These are phyloP conservation scores for Drosophila ercepeae DNA, from an alignment of 1,140 invertebrate species.

Conservation along the genomic window DNA sequence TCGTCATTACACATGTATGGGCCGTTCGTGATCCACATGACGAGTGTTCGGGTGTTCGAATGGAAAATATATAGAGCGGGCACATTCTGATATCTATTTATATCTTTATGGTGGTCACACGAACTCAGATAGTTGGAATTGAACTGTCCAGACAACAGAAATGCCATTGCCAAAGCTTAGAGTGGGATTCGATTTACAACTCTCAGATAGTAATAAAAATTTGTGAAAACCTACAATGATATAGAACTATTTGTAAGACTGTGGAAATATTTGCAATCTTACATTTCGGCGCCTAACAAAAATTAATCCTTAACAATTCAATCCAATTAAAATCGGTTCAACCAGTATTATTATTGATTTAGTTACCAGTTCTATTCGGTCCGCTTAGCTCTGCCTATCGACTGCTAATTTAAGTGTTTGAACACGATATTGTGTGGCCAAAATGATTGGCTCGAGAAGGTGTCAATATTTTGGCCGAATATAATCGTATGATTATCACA, in stretches of 20 bases:
- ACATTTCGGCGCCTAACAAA: background rate
- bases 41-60: slow-evolving; percentile 40
- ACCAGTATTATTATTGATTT: slow-evolving; percentile 1
- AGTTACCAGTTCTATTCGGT: slow-evolving; percentile 33
- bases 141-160: slow-evolving; percentile 17
- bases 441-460: slow-evolving; percentile 39
- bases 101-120: slow-evolving; percentile 39
- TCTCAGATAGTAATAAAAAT: background rate
- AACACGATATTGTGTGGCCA: slow-evolving; percentile 44
- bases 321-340: slow-evolving; percentile 23
- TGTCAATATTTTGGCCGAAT: slow-evolving; percentile 45
- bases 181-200: slow-evolving; percentile 1
- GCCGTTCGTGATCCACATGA: slow-evolving; percentile 59
- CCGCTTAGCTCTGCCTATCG: slow-evolving; percentile 14
- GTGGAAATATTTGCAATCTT: no score
- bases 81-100: slow-evolving; percentile 36
- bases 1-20: slow-evolving; percentile 49
- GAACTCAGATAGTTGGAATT: slow-evolving; percentile 27
- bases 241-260: background rate
- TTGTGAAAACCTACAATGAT: background rate
- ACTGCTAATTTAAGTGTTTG: slow-evolving; percentile 35
- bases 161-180: slow-evolving; percentile 37
- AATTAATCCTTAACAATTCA: background rate
- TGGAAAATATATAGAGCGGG: slow-evolving; percentile 15
- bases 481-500: slow-evolving; percentile 54